A percentile compares a stretch with the other conserved stretches of the same genome.
These are phyloP conservation scores for Noctilio leporinus DNA, from an alignment of 2,113 vertebrate genomes.

Conservation along the genomic window DNA sequence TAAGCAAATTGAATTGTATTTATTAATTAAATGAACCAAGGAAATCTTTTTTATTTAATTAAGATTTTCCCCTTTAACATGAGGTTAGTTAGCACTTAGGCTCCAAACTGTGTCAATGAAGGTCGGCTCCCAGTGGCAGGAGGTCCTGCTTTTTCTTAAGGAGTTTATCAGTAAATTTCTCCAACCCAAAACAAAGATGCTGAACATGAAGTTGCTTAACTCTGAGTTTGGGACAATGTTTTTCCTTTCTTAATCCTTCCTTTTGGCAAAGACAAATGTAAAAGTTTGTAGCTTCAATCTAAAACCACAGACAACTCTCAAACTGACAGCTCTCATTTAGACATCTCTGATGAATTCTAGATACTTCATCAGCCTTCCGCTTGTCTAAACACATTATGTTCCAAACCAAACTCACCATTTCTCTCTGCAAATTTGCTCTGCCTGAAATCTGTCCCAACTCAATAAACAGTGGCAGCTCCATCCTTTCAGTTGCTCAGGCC, in stretches of 20 bases:
- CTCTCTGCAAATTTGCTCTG: neutral
- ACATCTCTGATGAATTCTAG: neutral
- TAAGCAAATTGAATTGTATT: neutral
- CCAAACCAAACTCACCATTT: neutral
- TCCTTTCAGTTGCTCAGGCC: neutral
- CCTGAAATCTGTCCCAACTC: neutral
- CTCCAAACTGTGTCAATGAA: neutral
- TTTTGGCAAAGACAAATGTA: neutral
- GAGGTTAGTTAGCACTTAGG: neutral
- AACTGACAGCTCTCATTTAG: neutral
- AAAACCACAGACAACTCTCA: neutral
- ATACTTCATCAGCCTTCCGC: neutral
- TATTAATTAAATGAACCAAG: neutral
- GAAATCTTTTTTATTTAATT: no score
- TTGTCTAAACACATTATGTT: neutral
- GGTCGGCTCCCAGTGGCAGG: neutral
- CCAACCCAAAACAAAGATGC: neutral
- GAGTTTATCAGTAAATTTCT: neutral
- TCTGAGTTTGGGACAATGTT: neutral
- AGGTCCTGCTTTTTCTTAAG: neutral
- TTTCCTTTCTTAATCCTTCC: slow-evolving; percentile 4
- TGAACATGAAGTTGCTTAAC: neutral
- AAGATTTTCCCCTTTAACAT: neutral
- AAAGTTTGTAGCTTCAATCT: neutral
- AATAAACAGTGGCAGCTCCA: neutral